phyloP scores from a whole-genome alignment of 1,140 invertebrate genomes.

The Vanessa tameamea region DNA sequence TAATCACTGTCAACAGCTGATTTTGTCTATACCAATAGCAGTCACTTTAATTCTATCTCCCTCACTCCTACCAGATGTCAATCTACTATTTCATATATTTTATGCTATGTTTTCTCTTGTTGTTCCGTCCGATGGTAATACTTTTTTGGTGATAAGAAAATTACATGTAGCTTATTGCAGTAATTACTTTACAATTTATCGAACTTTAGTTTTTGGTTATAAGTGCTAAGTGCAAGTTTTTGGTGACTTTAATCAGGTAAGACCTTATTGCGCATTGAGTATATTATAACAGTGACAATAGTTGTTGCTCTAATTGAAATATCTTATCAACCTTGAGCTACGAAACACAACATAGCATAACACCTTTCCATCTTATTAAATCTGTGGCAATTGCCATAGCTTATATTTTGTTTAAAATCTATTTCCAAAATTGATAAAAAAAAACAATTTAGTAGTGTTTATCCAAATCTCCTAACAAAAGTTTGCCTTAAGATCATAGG shows the following conservation, averaged over 20 bases:
- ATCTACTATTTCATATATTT: slow-evolving; percentile 50
- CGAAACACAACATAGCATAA: slow-evolving; percentile 42
- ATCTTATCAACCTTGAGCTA: slow-evolving; percentile 70
- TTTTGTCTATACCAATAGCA: slow-evolving; percentile 46
- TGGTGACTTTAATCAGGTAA: slow-evolving; percentile 54
- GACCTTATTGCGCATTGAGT: slow-evolving; percentile 66
- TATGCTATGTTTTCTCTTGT: slow-evolving; percentile 65
- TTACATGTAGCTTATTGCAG: slow-evolving; percentile 52
- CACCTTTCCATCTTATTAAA: slow-evolving; percentile 6
- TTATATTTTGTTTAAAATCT: no score
- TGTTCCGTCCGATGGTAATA: slow-evolving; percentile 63
- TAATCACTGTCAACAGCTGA: slow-evolving; percentile 43
- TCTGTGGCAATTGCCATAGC: background rate
- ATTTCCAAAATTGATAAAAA: no score
- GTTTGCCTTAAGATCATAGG: slow-evolving; percentile 21
- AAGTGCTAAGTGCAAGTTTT: slow-evolving; percentile 38
- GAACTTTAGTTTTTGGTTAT: slow-evolving; percentile 50
- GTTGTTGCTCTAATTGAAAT: slow-evolving; percentile 45
- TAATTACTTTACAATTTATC: slow-evolving; percentile 48
- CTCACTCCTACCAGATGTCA: slow-evolving; percentile 37
- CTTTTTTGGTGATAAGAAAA: slow-evolving; percentile 62
- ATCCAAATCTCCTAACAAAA: background rate
- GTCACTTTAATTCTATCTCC: slow-evolving; percentile 40
- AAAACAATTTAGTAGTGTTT: background rate
- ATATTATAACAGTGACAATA: slow-evolving; percentile 58